phyloP scores from a whole-genome alignment of 1,140 invertebrate genomes.

The Camponotus floridanus region DNA sequence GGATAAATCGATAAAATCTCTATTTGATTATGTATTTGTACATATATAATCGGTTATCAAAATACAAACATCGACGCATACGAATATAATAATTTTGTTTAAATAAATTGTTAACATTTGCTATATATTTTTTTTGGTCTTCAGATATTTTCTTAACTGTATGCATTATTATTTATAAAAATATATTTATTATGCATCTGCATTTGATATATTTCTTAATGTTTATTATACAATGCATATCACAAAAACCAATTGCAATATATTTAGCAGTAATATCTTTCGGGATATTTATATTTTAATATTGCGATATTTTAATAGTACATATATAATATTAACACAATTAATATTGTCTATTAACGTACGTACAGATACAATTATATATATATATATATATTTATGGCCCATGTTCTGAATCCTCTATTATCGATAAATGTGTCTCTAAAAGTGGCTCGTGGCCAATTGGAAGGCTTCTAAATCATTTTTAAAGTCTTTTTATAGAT shows the following conservation, averaged over 20 bases:
- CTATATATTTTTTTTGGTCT: neutral
- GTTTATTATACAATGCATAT: too few species aligned
- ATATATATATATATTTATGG: too few species aligned
- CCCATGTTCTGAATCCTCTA: too few species aligned
- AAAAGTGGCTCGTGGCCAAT: too few species aligned
- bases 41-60: neutral
- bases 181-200: too few species aligned
- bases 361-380: neutral
- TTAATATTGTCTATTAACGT: neutral
- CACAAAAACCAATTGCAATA: too few species aligned
- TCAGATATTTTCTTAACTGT: neutral
- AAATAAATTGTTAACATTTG: neutral
- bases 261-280: neutral
- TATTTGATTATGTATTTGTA: neutral
- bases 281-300: neutral
- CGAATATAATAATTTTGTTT: neutral
- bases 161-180: neutral
- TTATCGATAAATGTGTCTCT: too few species aligned
- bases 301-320: neutral
- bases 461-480: too few species aligned
- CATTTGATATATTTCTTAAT: too few species aligned
- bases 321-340: neutral
- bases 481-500: too few species aligned
- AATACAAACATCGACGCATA: neutral
- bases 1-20: neutral